Base-by-base conservation (phyloP, 2,113 vertebrate species). In the Pseudorectes ferrugineus region DNA sequence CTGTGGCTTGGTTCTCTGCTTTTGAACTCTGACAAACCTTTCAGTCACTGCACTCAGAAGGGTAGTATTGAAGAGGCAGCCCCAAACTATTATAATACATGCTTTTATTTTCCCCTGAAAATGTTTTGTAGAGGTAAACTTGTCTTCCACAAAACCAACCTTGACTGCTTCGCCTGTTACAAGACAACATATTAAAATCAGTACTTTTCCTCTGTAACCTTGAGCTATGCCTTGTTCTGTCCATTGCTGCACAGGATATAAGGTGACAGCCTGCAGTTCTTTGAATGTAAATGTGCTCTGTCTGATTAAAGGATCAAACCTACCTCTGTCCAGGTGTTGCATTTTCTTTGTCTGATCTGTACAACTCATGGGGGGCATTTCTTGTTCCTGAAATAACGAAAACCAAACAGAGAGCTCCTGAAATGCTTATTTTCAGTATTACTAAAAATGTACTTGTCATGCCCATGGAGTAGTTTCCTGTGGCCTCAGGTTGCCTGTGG, bases 21-120 rank as follows among this genome's bases (percentile, higher is more conserved):
- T 59, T 74, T 71, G 48, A 62, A 42, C 21, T 72, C n/a, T 33
- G 46, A 36, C 18, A 73, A 38, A 75, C 18, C 13, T 58, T 89
- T 77, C 31, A 61, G 31, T 28, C 24, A 4, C 31, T 75, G 35
- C 26, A 12, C 31, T 61, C 33, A 16, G 59, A 59, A 83, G 23
- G 46, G 15, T 2, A 14, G 11, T 46, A 29, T 14, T 58, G 46
- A 84, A 81, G 51, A 92, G 24, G 49, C 52, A 79, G 31, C 20
- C 52, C 12, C 52, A 59, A 46, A 55, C 29, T 7, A 1, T 71
- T 58, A 12, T 3, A 43, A 33, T 12, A 51, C 11, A 7, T 0
- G 0, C 0, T 5, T 36, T 65, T 68, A 42, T 48, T 15, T 1
- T 0, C 16, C 4, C 54, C 31, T 14, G 5, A 48, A 72, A 55